These are phyloP conservation scores for Monochamus saltuarius DNA, from an alignment of 1,140 invertebrate species.

Conservation along the genomic window DNA sequence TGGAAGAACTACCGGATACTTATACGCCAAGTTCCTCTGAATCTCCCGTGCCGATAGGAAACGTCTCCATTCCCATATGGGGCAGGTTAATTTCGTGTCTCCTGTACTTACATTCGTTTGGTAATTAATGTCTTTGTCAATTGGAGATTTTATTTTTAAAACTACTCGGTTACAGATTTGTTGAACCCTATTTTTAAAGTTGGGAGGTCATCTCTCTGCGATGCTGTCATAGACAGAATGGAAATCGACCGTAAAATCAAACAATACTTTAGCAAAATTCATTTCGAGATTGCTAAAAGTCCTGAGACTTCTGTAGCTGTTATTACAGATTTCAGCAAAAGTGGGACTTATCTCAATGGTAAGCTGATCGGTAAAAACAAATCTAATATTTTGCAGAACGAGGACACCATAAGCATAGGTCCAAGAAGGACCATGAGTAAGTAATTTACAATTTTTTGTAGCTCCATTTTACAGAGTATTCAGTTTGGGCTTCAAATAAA, in stretches of 20 bases:
- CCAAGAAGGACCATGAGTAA: neutral
- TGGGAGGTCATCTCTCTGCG: constrained; percentile 14
- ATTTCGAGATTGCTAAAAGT: constrained; percentile 14
- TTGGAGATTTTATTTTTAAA: neutral
- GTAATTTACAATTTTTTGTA: neutral
- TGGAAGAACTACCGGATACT: constrained; percentile 16
- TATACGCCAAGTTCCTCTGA: neutral
- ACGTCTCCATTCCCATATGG: constrained; percentile 8
- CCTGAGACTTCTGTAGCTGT: neutral
- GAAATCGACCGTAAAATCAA: constrained; percentile 2
- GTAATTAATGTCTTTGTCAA: neutral
- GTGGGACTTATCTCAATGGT: constrained; percentile 12
- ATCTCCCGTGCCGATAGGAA: neutral
- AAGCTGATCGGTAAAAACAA: constrained; percentile 16
- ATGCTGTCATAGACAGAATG: neutral
- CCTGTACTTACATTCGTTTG: constrained; percentile 13
- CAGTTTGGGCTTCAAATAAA: too few relatives aligned
- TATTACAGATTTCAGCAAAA: constrained; percentile 15
- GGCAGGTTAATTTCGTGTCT: constrained; percentile 13
- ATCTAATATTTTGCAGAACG: constrained; percentile 9
- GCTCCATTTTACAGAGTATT: too few relatives aligned
- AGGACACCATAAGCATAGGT: constrained; percentile 10
- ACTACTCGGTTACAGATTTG: constrained; percentile 11
- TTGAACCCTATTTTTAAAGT: constrained; percentile 9
- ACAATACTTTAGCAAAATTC: constrained; percentile 14